Evolutionary conservation across 2,113 vertebrate species (phyloP).

Genomic region (Hydrochoerus hydrochaeris): DNA sequence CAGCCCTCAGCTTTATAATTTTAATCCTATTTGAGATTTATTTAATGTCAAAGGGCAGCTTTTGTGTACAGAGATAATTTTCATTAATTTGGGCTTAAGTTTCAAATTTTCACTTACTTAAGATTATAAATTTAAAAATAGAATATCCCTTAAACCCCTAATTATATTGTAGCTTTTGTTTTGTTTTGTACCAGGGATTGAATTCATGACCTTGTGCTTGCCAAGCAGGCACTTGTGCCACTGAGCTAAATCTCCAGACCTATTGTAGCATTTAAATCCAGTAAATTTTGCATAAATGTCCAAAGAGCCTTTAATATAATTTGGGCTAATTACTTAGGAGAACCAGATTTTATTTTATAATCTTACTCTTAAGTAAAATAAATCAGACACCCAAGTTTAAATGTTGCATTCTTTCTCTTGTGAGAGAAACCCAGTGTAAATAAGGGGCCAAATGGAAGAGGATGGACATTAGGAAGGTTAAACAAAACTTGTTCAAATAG

Average conservation of each 20-base stretch:
- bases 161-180: neutral
- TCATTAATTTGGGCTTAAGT: neutral
- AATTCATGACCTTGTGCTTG: no score
- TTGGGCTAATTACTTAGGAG: constrained; percentile 9
- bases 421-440: neutral
- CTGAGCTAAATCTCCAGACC: no score
- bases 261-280: neutral
- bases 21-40: neutral
- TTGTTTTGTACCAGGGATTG: no score
- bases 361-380: neutral
- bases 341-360: constrained; percentile 52
- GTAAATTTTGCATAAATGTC: constrained; percentile 35
- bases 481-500: neutral
- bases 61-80: neutral
- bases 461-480: neutral
- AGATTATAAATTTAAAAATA: neutral
- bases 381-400: neutral
- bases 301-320: constrained; percentile 6
- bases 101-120: neutral
- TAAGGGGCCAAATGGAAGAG: neutral
- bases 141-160: neutral
- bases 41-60: neutral
- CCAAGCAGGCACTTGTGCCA: no score
- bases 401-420: neutral
- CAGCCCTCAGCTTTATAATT: no score